Conservation (phyloP, 2,113 vertebrate genomes). For the Pomatorhinus ruficollis region DNA sequence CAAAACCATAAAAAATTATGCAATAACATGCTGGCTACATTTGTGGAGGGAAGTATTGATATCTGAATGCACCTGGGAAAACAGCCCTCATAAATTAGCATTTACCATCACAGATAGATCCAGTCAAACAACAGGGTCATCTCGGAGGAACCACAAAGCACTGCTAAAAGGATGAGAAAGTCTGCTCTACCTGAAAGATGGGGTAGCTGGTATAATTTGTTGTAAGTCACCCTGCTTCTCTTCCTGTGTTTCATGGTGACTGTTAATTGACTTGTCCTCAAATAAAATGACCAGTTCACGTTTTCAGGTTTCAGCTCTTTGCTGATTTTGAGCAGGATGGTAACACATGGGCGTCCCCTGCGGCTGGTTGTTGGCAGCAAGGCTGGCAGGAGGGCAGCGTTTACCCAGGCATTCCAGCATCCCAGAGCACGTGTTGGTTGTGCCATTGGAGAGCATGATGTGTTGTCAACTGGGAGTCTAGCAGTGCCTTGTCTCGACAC, state of each 20-base stretch:
- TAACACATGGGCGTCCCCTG: not conserved
- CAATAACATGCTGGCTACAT: not conserved
- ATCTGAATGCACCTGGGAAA: not conserved
- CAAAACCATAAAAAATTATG: not conserved
- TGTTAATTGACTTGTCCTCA: not conserved
- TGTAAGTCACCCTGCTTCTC: not conserved
- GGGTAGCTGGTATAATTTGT: not conserved
- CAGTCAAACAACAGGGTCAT: not conserved
- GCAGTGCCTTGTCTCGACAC: not conserved
- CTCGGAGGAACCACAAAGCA: not conserved
- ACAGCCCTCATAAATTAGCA: not conserved
- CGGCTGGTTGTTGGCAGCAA: not conserved
- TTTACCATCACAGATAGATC: constrained; percentile 12
- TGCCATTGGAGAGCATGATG: not conserved
- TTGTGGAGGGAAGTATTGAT: not conserved
- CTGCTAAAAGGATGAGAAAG: not conserved
- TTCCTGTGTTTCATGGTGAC: not conserved
- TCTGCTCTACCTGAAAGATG: not conserved
- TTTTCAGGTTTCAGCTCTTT: not conserved
- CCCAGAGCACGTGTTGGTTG: not conserved
- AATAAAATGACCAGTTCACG: not conserved
- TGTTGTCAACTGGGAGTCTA: not conserved
- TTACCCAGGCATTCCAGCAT: not conserved
- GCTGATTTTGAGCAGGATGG: not conserved
- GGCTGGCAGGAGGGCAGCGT: not conserved